Conservation (phyloP, 1,140 invertebrate genomes). For the Cryptotermes secundus region DNA sequence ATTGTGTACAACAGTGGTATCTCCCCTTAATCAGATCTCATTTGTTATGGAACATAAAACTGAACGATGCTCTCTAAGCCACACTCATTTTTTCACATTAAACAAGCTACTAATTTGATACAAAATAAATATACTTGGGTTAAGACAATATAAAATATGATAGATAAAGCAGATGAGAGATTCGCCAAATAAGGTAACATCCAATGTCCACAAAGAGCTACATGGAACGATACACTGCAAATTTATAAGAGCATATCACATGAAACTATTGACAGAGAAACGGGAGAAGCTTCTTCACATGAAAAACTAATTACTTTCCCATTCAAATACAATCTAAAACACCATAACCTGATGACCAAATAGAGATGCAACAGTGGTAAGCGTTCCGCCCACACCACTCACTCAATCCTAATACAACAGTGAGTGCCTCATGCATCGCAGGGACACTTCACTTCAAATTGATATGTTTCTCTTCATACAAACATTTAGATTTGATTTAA, state of each 20-base stretch:
- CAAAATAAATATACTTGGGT: constrained; percentile 12
- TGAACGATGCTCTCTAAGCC: background rate
- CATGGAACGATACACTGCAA: background rate
- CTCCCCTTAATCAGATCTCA: background rate
- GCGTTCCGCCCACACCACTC: too few relatives aligned
- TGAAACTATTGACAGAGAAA: background rate
- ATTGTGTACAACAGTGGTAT: background rate
- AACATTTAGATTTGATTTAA: constrained; percentile 24
- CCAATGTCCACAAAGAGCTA: constrained; percentile 27
- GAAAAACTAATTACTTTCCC: background rate
- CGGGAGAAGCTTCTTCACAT: background rate
- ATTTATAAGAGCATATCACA: background rate
- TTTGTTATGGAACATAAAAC: background rate
- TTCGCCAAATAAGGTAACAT: constrained; percentile 26
- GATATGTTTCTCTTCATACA: constrained; percentile 28
- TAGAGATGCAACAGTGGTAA: background rate
- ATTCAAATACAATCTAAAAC: constrained; percentile 17
- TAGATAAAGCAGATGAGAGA: constrained; percentile 15
- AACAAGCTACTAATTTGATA: background rate
- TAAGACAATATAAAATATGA: background rate
- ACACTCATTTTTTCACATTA: background rate
- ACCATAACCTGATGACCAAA: constrained; percentile 7
- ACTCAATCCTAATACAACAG: too few relatives aligned
- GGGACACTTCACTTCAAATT: constrained; percentile 10
- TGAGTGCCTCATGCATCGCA: background rate